Percentiles rank a stretch among this genome's conserved stretches.
Evolutionary conservation across 2,888 invertebrate species (phyloP).

Genomic region (Heliconius cydno): DNA sequence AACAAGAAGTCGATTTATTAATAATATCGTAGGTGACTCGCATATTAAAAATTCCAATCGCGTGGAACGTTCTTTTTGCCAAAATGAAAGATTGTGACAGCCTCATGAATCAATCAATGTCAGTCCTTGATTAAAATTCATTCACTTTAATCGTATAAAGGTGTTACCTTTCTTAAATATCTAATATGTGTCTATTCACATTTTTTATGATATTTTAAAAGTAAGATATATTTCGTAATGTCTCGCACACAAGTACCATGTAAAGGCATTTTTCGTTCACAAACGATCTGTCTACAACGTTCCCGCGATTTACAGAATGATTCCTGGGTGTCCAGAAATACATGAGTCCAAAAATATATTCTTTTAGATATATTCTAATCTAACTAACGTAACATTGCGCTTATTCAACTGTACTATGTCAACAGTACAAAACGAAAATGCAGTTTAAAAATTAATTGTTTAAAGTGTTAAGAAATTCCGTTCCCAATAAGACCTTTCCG

Average conservation of each 20-base stretch:
- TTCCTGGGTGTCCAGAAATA: too few relatives aligned
- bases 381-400: too few relatives aligned
- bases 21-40: neutral
- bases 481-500: too few relatives aligned
- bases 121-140: constrained; percentile 12
- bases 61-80: neutral
- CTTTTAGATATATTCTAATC: too few relatives aligned
- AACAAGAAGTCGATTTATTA: neutral
- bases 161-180: neutral
- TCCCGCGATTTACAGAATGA: too few relatives aligned
- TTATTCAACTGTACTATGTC: too few relatives aligned
- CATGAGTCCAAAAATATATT: too few relatives aligned
- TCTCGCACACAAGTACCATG: too few relatives aligned
- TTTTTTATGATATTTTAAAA: neutral
- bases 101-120: constrained; percentile 19
- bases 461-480: too few relatives aligned
- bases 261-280: neutral
- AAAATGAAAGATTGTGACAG: constrained; percentile 9
- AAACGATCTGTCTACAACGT: too few relatives aligned
- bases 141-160: constrained; percentile 9
- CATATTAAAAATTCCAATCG: neutral
- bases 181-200: neutral
- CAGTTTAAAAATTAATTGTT: too few relatives aligned
- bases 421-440: too few relatives aligned
- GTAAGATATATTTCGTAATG: neutral